Conservation (phyloP, 2,888 invertebrate species). For the Pinctada fucata region DNA sequence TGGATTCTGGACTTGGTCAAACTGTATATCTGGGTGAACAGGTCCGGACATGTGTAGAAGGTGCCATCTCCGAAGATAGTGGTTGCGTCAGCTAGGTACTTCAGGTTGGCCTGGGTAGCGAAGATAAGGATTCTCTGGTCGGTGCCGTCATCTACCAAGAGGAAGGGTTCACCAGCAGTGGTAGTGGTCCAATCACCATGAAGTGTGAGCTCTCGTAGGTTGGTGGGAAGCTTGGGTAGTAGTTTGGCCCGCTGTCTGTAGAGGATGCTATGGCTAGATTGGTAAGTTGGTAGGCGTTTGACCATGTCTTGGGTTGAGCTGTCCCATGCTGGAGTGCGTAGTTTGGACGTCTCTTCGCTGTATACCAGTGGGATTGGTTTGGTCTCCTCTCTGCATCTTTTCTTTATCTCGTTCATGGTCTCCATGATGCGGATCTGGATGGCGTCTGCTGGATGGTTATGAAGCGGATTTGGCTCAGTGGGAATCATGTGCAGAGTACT, state of each 20-base stretch:
- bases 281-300: conserved; percentile 25
- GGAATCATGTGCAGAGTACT: conserved; percentile 13
- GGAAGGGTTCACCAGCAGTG: conserved; percentile 20
- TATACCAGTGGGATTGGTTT: conserved; percentile 29
- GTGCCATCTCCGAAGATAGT: conserved; percentile 13
- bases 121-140: neutral
- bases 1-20: too few species aligned
- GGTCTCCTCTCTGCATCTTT: conserved; percentile 20
- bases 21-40: neutral
- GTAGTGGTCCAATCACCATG: conserved; percentile 34
- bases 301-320: conserved; percentile 11
- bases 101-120: conserved; percentile 5
- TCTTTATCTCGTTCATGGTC: conserved; percentile 17
- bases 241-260: conserved; percentile 12
- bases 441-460: conserved; percentile 16
- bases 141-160: conserved; percentile 1
- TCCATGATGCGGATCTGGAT: neutral
- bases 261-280: conserved; percentile 10
- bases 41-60: conserved; percentile 4
- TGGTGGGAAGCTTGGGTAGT: conserved; percentile 21
- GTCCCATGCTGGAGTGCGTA: conserved; percentile 29
- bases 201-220: conserved; percentile 8
- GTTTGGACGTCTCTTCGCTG: conserved; percentile 10
- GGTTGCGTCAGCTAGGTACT: neutral
- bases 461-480: neutral